Evolutionary conservation across 2,113 vertebrate genomes (phyloP).

Genomic region (Pituophis catenifer): DNA sequence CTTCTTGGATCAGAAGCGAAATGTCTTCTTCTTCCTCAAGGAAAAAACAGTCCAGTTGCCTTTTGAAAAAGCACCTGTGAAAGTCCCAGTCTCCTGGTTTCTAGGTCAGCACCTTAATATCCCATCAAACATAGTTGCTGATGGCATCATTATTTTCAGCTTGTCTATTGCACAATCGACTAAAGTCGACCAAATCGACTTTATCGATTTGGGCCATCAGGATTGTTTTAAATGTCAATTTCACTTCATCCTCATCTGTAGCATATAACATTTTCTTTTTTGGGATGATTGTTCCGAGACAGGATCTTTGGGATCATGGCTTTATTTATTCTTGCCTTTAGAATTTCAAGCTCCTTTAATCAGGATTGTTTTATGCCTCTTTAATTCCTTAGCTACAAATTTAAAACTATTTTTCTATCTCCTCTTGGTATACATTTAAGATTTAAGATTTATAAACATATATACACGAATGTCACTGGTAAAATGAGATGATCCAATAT

Average conservation of each 20-base stretch:
- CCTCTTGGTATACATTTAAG: background rate
- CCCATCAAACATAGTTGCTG: background rate
- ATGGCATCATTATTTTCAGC: background rate
- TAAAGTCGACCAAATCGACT: background rate
- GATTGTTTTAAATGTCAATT: background rate
- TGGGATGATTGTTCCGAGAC: background rate
- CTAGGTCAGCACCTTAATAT: background rate
- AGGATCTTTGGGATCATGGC: background rate
- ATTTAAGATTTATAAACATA: background rate
- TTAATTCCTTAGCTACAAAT: background rate
- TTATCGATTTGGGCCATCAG: background rate
- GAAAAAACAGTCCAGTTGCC: background rate
- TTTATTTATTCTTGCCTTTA: background rate
- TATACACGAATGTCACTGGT: background rate
- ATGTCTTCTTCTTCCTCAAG: background rate
- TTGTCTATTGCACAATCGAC: background rate
- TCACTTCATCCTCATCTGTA: background rate
- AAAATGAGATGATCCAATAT: slow-evolving; percentile 3
- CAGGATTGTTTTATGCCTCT: background rate
- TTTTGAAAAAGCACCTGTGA: background rate
- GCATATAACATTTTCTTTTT: background rate
- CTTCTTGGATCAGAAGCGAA: background rate
- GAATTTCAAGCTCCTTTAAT: background rate
- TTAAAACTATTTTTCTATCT: background rate
- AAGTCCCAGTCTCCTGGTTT: background rate